Base-by-base conservation (phyloP, 2,888 invertebrate genomes). In the Chamaedrilus cognettii region DNA sequence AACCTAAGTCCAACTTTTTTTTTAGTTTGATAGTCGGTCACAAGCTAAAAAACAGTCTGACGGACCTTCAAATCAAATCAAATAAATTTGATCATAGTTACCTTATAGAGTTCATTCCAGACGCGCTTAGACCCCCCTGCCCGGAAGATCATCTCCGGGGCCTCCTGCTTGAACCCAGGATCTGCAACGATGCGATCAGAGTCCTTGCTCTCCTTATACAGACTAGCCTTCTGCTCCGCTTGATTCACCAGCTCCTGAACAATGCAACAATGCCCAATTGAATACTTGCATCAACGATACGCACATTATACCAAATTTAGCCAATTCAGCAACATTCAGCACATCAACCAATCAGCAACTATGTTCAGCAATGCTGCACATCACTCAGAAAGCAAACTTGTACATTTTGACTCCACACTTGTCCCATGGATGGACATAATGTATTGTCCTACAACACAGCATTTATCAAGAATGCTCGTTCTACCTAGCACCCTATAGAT, bases 31-130 rank as follows among this genome's bases (percentile, higher is more conserved):
- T n/a, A n/a, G n/a, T n/a, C n/a, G n/a, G n/a, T n/a, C n/a, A n/a
- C n/a, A n/a, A n/a, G n/a, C n/a, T n/a, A n/a, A n/a, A n/a, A n/a
- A n/a, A n/a, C n/a, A n/a, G n/a, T n/a, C n/a, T n/a, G n/a, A n/a
- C n/a, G n/a, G n/a, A n/a, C n/a, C n/a, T n/a, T n/a, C n/a, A n/a
- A n/a, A n/a, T n/a, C n/a, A n/a, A n/a, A n/a, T n/a, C n/a, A n/a
- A n/a, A n/a, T n/a, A n/a, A n/a, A n/a, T n/a, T n/a, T 42, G 42
- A 42, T 11, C 19, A 15, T 42, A 42, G 11, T 15, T 28, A 98
- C 99, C 88, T 99, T 99, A 82, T 98, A 96, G 56, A 99, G 84
- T 83, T 99, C 99, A 86, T 95, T 96, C 99, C 99, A 99, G 78
- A 99, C 96, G 75, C 99, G 88, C 85, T 89, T 94, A 76, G 97